phyloP scores from a whole-genome alignment of 2,113 vertebrate species.

The Perca fluviatilis region DNA sequence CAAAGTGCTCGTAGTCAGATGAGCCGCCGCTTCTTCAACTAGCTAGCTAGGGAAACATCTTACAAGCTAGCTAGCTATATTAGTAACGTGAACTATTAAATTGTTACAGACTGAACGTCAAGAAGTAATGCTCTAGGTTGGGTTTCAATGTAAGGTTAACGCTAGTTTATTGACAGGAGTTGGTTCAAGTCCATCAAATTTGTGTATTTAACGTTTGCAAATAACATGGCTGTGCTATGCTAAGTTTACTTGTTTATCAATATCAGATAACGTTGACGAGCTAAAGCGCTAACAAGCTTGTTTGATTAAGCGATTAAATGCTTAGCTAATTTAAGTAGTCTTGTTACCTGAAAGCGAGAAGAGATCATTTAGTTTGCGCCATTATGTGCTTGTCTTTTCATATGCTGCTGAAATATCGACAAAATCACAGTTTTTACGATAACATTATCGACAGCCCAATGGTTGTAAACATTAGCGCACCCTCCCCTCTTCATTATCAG shows the following conservation, averaged over 20 bases:
- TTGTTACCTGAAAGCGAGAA: slow-evolving; percentile 57
- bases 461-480: slow-evolving; percentile 79
- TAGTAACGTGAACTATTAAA: background rate
- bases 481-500: slow-evolving; percentile 61
- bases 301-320: background rate
- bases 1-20: background rate
- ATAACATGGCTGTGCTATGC: background rate
- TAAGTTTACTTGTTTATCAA: slow-evolving; percentile 38
- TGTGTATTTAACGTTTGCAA: background rate
- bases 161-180: background rate
- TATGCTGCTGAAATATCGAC: slow-evolving; percentile 7
- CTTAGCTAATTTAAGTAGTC: background rate
- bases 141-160: background rate
- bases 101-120: background rate
- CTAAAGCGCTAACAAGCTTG: slow-evolving; percentile 56
- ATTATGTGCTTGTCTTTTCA: background rate
- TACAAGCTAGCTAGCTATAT: slow-evolving; percentile 8
- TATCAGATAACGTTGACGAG: slow-evolving; percentile 29
- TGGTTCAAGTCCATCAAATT: background rate
- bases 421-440: slow-evolving; percentile 29
- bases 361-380: slow-evolving; percentile 30
- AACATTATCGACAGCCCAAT: slow-evolving; percentile 29
- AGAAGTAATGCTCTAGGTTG: background rate
- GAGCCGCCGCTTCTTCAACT: background rate
- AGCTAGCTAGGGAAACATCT: slow-evolving; percentile 22